phyloP scores from a whole-genome alignment of 2,888 invertebrate genomes.

The Bombylius major region DNA sequence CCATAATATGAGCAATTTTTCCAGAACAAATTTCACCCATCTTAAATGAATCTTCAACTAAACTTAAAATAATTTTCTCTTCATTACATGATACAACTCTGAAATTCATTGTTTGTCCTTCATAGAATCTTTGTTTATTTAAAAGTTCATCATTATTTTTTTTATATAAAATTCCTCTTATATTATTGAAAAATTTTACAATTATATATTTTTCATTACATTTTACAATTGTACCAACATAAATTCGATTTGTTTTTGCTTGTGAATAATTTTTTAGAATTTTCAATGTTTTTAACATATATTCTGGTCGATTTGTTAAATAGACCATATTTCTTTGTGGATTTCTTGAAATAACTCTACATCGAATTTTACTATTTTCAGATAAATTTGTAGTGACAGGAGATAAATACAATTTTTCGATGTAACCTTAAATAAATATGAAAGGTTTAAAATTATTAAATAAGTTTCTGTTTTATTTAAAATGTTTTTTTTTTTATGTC shows the following conservation, averaged over 20 bases:
- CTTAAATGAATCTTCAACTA: slow-evolving; percentile 26
- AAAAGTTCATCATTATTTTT: slow-evolving; percentile 17
- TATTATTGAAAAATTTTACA: slow-evolving; percentile 34
- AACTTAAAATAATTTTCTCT: slow-evolving; percentile 24
- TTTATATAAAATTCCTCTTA: slow-evolving; percentile 33
- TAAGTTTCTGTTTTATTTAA: background rate
- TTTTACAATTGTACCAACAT: slow-evolving; percentile 31
- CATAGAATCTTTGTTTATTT: slow-evolving; percentile 20
- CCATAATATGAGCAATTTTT: slow-evolving; percentile 23
- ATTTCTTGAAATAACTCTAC: slow-evolving; percentile 45
- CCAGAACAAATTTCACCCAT: slow-evolving; percentile 29
- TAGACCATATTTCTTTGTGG: slow-evolving; percentile 37
- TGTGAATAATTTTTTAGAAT: slow-evolving; percentile 41
- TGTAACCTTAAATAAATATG: slow-evolving; percentile 36
- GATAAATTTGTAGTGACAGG: slow-evolving; percentile 42
- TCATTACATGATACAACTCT: slow-evolving; percentile 21
- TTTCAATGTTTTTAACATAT: slow-evolving; percentile 43
- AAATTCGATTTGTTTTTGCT: slow-evolving; percentile 38
- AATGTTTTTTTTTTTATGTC: background rate
- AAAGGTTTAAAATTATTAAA: background rate
- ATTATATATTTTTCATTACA: slow-evolving; percentile 21
- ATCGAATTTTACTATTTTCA: slow-evolving; percentile 43
- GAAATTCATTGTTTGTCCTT: slow-evolving; percentile 31
- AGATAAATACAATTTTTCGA: slow-evolving; percentile 44
- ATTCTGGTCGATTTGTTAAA: slow-evolving; percentile 53